Conservation (phyloP, 2,797 vertebrate genomes). For the Myripristis murdjan region DNA sequence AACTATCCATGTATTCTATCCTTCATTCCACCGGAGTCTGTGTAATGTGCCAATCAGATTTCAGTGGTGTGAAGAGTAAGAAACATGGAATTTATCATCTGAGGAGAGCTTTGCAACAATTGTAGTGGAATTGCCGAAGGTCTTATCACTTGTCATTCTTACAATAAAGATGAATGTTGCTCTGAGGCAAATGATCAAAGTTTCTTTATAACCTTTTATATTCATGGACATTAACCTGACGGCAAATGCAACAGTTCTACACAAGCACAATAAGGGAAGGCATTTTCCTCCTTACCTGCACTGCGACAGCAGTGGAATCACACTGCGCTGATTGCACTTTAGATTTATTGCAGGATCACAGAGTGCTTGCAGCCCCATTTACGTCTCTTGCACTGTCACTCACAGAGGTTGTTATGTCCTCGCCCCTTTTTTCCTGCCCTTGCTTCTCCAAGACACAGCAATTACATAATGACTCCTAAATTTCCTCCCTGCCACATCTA, state of each 20-base stretch:
- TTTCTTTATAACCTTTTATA: constrained; percentile 18
- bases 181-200: constrained; percentile 19
- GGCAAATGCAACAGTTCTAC: constrained; percentile 62
- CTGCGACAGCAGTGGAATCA: constrained; percentile 54
- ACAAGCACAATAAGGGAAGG: constrained; percentile 69
- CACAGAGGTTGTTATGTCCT: constrained; percentile 65
- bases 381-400: constrained; percentile 69
- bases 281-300: constrained; percentile 52
- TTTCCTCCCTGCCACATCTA: constrained; percentile 48
- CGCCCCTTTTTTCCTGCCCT: constrained; percentile 49
- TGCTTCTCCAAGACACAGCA: constrained; percentile 58
- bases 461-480: constrained; percentile 73
- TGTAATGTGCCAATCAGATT: constrained; percentile 95
- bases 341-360: constrained; percentile 67
- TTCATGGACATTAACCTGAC: constrained; percentile 33
- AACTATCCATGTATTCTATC: constrained; percentile 93
- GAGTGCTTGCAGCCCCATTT: constrained; percentile 62
- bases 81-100: constrained; percentile 90
- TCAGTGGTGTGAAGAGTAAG: constrained; percentile 99
- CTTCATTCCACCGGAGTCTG: constrained; percentile 99
- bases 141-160: constrained; percentile 33
- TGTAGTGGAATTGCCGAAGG: neutral
- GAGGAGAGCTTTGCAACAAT: constrained; percentile 20
- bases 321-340: constrained; percentile 64
- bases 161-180: constrained; percentile 53